Percentiles rank a stretch among this genome's conserved stretches.
phyloP scores from a whole-genome alignment of 2,888 invertebrate species.

The Macaria liturata region DNA sequence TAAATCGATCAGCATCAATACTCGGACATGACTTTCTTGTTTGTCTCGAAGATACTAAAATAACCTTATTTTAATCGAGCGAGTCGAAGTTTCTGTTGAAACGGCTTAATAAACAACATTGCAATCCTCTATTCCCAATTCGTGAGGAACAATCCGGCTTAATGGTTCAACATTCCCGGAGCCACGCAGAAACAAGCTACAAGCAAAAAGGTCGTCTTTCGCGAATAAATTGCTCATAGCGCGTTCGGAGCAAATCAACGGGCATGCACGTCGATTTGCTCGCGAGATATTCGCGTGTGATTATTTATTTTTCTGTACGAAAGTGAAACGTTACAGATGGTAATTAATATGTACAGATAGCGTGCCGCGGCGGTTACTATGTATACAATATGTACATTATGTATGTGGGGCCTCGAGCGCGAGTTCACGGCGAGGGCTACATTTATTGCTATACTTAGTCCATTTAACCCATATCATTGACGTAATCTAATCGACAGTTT shows the following conservation, averaged over 20 bases:
- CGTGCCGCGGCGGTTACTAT: constrained; percentile 15
- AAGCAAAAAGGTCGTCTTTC: constrained; percentile 31
- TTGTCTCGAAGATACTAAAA: constrained; percentile 1
- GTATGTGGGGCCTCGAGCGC: constrained; percentile 51
- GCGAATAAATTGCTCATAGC: constrained; percentile 29
- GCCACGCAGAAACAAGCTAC: constrained; percentile 27
- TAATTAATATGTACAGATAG: constrained; percentile 43
- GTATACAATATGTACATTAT: not conserved
- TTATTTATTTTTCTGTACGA: constrained; percentile 36
- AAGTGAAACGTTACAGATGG: constrained; percentile 43
- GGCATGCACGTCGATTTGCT: constrained; percentile 6
- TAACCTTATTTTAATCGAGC: constrained; percentile 8
- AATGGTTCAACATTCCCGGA: constrained; percentile 36
- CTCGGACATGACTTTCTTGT: constrained; percentile 7
- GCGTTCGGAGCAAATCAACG: constrained; percentile 22
- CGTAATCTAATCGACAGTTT: constrained; percentile 60
- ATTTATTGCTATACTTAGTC: constrained; percentile 69
- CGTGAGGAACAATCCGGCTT: constrained; percentile 32
- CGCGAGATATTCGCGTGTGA: constrained; percentile 25
- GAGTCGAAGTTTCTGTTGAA: constrained; percentile 10
- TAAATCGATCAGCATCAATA: constrained; percentile 13
- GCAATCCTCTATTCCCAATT: constrained; percentile 27
- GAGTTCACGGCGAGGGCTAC: constrained; percentile 77
- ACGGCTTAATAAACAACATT: constrained; percentile 15
- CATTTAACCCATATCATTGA: constrained; percentile 75